A percentile compares a stretch with the other conserved stretches of the same genome.
Conservation (phyloP, 2,797 vertebrate genomes). For the Pseudochirops corinnae region DNA sequence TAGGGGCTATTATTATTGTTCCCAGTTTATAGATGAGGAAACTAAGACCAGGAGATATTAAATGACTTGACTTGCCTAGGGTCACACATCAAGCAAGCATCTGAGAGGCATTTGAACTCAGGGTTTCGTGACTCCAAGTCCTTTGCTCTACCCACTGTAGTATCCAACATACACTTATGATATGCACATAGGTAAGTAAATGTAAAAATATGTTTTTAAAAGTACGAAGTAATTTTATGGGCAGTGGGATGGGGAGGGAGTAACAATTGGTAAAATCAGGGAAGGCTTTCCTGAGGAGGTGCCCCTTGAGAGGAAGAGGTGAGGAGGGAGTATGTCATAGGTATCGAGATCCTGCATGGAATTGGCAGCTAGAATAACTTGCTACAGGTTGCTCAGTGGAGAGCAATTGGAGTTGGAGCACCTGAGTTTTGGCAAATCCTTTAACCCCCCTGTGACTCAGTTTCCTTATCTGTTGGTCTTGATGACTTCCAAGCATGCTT, state of each 20-base stretch:
- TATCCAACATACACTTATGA: not conserved
- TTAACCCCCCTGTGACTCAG: too few species aligned
- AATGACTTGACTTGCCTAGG: not conserved
- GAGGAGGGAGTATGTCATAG: not conserved
- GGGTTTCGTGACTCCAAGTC: not conserved
- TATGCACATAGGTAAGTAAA: not conserved
- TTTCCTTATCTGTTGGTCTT: too few species aligned
- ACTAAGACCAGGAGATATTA: not conserved
- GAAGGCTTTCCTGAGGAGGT: not conserved
- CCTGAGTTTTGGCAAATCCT: too few species aligned
- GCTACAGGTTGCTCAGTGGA: not conserved
- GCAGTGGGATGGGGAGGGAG: not conserved
- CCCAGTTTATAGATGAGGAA: not conserved
- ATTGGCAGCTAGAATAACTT: not conserved
- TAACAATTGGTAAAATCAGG: not conserved
- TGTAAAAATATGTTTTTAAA: not conserved
- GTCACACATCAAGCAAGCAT: not conserved
- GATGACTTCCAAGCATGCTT: too few species aligned
- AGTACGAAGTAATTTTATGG: not conserved
- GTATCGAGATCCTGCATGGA: too few species aligned
- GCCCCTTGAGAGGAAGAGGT: not conserved
- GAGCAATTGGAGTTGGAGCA: not conserved
- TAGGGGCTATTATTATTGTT: not conserved
- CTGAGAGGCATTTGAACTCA: not conserved
- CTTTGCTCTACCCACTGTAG: not conserved